phyloP scores from a whole-genome alignment of 2,113 vertebrate genomes.

The Raphicerus campestris region DNA sequence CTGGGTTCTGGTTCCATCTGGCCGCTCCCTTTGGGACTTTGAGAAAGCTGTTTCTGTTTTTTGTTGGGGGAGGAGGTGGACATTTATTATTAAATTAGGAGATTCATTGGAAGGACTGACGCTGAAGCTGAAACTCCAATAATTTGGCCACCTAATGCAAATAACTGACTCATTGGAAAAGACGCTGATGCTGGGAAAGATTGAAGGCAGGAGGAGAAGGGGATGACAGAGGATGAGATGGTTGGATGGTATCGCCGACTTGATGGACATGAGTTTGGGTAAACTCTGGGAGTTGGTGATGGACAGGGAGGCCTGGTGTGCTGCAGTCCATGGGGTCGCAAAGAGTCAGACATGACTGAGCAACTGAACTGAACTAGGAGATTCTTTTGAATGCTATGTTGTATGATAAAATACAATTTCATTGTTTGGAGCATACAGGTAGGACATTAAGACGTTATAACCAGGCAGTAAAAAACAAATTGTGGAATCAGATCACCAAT shows the following conservation, averaged over 20 bases:
- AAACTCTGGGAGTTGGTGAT: not conserved
- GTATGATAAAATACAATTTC: not conserved
- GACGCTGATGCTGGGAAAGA: not conserved
- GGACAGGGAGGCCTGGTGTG: not conserved
- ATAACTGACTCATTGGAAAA: not conserved
- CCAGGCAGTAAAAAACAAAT: not conserved
- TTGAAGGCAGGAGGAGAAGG: not conserved
- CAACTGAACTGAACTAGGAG: not conserved
- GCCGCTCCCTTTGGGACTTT: not conserved
- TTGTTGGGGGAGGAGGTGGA: not conserved
- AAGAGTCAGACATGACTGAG: not conserved
- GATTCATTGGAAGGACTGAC: not conserved
- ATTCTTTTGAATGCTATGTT: not conserved
- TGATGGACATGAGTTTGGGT: not conserved
- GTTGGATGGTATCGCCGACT: fast-evolving
- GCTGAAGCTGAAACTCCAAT: not conserved
- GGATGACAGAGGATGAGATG: not conserved
- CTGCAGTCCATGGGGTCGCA: not conserved
- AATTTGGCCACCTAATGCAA: not conserved
- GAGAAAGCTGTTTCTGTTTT: not conserved
- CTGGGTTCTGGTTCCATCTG: not conserved
- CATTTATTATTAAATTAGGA: not conserved
- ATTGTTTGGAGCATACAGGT: not conserved
- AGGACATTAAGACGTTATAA: not conserved
- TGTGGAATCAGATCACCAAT: not conserved